These are phyloP conservation scores for Scaptomyza reducta DNA, from an alignment of 2,888 invertebrate genomes.

Conservation along the genomic window DNA sequence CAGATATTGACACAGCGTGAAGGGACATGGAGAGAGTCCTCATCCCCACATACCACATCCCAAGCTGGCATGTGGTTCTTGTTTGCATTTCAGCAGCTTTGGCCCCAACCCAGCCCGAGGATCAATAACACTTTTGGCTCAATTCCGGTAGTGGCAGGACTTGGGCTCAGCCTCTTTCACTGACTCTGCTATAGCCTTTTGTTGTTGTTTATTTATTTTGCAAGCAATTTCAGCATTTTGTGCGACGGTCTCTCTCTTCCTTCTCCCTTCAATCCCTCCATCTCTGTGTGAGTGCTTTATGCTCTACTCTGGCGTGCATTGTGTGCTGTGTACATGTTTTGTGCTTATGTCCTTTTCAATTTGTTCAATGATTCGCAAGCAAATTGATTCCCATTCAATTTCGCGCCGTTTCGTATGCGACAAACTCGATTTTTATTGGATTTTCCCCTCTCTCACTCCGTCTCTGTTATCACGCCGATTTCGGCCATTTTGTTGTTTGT, in stretches of 20 bases:
- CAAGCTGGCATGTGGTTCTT: conserved; percentile 44
- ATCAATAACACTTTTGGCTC: conserved; percentile 81
- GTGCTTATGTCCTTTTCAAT: conserved; percentile 76
- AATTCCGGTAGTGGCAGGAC: conserved; percentile 60
- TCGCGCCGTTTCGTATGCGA: conserved; percentile 74
- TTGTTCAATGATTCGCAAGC: conserved; percentile 83
- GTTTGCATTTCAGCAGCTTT: conserved; percentile 70
- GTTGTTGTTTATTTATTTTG: conserved; percentile 78
- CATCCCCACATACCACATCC: conserved; percentile 23
- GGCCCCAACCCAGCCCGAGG: conserved; percentile 54
- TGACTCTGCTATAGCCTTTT: conserved; percentile 45
- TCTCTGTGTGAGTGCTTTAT: conserved; percentile 38
- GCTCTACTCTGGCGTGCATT: conserved; percentile 24
- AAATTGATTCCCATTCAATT: conserved; percentile 81
- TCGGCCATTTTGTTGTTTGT: conserved; percentile 55
- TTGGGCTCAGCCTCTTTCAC: conserved; percentile 12
- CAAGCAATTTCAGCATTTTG: conserved; percentile 73
- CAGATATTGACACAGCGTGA: conserved; percentile 51
- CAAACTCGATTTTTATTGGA: conserved; percentile 80
- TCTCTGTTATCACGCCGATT: conserved; percentile 41
- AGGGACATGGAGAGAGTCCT: conserved; percentile 29
- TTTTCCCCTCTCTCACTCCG: conserved; percentile 31
- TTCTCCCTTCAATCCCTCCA: neutral
- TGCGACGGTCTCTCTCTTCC: conserved; percentile 2
- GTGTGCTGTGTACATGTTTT: conserved; percentile 45